Base-by-base conservation (phyloP, 2,888 invertebrate genomes). In the Brachycybe producta region DNA sequence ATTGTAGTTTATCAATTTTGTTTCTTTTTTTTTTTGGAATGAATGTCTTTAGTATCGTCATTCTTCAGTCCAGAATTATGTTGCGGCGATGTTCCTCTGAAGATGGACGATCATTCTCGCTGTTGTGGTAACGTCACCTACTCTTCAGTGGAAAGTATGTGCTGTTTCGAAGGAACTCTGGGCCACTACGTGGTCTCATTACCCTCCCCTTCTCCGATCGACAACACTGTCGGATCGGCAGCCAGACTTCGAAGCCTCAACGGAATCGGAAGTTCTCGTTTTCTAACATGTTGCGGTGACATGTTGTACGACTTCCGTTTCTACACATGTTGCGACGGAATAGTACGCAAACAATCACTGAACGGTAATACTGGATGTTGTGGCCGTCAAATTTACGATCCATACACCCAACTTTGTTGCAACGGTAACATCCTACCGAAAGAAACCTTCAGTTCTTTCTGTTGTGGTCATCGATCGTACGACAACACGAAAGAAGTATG, bases 231-330 rank as follows among this genome's bases (percentile, higher is more conserved):
- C n/a, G n/a, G n/a, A n/a, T n/a, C n/a, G n/a, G n/a, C n/a, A n/a
- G n/a, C n/a, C n/a, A n/a, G n/a, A n/a, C n/a, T n/a, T n/a, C 30
- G 8, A 8, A 8, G 8, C 8, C 30, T 7, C 8, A 30, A 27
- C 3, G 4, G 23, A 11, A 8, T 8, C 26, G 21, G 19, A n/a
- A 24, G 17, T 17, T 27, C 21, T 17, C 47, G 47, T 2, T 47
- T 47, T 19, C 38, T 47, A 5, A 8, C 47, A 2, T 47, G 47
- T 21, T 47, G 47, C 38, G 47, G 47, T 38, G 38, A 38, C 13
- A 27, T 24, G 15, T 35, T 47, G 19, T 47, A 26, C 38, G 47
- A 47, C 26, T 47, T 47, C 47, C 47, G 47, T 17, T 47, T 47
- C 47, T 47, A 38, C 27, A 38, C 38, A 3, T 47, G 47, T 28